Evolutionary conservation across 1,140 invertebrate species (phyloP).

Genomic region (Calycopis cecrops): DNA sequence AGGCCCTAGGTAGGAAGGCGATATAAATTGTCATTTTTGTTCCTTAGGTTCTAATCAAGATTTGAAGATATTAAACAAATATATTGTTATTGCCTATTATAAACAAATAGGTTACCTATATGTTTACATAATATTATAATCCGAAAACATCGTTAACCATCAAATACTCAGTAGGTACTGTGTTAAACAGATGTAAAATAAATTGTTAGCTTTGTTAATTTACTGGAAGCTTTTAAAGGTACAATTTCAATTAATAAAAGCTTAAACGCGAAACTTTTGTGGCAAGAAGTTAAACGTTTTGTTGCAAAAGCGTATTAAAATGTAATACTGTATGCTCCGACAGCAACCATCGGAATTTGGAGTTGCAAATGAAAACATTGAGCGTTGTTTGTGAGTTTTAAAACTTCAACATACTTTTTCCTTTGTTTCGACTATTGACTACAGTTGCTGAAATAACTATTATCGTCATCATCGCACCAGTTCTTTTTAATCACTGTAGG

Average conservation of each 20-base stretch:
- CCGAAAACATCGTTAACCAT: too few species aligned
- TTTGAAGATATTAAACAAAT: too few species aligned
- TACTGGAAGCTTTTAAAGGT: neutral
- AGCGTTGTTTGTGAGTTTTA: neutral
- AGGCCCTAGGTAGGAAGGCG: too few species aligned
- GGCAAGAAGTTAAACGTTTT: slow-evolving; percentile 4
- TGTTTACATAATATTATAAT: too few species aligned
- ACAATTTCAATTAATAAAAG: slow-evolving; percentile 1
- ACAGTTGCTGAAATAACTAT: neutral
- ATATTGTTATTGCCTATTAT: too few species aligned
- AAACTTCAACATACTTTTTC: slow-evolving; percentile 7
- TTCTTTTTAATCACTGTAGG: too few species aligned
- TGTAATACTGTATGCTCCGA: slow-evolving; percentile 1
- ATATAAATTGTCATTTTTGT: too few species aligned
- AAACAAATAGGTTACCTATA: too few species aligned
- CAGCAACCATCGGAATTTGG: slow-evolving; percentile 1
- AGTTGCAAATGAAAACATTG: slow-evolving; percentile 2
- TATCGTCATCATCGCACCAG: neutral
- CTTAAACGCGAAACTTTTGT: slow-evolving; percentile 4
- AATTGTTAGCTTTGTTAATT: neutral
- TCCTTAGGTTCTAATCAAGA: too few species aligned
- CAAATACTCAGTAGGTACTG: too few species aligned
- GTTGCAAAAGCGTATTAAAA: slow-evolving; percentile 10
- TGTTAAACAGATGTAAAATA: too few species aligned
- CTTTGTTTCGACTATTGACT: neutral